Evolutionary conservation across 2,797 vertebrate genomes (phyloP).

Genomic region (Semotilus atromaculatus): DNA sequence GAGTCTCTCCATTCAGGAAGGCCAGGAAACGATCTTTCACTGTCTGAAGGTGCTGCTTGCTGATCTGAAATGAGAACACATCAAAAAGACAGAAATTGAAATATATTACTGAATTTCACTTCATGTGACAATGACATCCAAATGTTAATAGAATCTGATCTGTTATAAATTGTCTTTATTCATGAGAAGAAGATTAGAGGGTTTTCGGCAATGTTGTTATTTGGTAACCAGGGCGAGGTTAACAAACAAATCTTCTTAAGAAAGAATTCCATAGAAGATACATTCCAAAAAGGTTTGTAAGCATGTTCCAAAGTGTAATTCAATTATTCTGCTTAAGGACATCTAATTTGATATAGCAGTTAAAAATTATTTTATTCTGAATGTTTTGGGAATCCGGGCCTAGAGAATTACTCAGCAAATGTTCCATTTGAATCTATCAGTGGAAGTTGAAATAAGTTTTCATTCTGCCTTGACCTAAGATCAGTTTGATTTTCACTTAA

Average conservation of each 20-base stretch:
- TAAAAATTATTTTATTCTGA: neutral
- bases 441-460: neutral
- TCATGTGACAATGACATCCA: neutral
- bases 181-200: neutral
- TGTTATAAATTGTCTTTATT: neutral
- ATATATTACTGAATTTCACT: neutral
- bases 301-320: neutral
- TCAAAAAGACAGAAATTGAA: slow-evolving; percentile 1
- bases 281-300: neutral
- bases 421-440: neutral
- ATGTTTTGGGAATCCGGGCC: neutral
- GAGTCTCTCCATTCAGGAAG: slow-evolving; percentile 94
- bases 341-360: neutral
- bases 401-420: neutral
- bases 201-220: neutral
- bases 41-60: slow-evolving; percentile 93
- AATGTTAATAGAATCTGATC: neutral
- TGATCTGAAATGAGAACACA: slow-evolving; percentile 83
- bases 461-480: slow-evolving; percentile 1
- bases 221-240: neutral
- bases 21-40: slow-evolving; percentile 97
- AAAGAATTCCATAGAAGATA: neutral
- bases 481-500: slow-evolving; percentile 2
- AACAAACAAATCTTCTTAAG: neutral
- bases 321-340: neutral